Percentiles rank a stretch among this genome's conserved stretches.
Evolutionary conservation across 2,888 invertebrate genomes (phyloP).

Genomic region (Hypomecis atomaria): DNA sequence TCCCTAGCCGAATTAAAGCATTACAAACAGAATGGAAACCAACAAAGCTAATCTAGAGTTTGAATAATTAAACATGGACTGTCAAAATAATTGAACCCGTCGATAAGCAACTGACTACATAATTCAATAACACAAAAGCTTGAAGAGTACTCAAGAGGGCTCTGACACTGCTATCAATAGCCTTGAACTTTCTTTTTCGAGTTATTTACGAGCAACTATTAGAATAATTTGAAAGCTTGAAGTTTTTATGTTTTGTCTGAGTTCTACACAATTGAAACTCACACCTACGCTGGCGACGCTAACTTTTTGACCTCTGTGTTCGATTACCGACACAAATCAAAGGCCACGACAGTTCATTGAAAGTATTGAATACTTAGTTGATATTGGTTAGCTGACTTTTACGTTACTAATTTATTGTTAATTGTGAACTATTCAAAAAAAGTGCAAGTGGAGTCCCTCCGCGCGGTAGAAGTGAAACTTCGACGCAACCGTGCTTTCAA

Average conservation of each 20-base stretch:
- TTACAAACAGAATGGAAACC: too few species aligned
- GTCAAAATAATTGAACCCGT: background rate
- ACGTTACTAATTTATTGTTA: background rate
- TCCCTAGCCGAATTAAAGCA: too few species aligned
- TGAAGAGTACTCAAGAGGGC: background rate
- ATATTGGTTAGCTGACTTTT: background rate
- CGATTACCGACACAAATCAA: background rate
- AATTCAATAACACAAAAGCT: conserved; percentile 6
- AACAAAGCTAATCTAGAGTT: conserved; percentile 1
- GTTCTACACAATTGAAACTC: background rate
- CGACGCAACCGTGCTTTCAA: too few species aligned
- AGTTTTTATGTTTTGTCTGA: conserved; percentile 1
- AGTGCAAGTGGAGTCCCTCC: too few species aligned
- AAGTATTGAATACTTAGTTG: background rate
- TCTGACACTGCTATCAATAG: conserved; percentile 8
- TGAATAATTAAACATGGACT: too few species aligned
- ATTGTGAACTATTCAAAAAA: too few species aligned
- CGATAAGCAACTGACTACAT: background rate
- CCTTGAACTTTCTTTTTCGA: conserved; percentile 16
- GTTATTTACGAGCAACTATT: conserved; percentile 10
- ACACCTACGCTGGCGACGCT: conserved; percentile 10
- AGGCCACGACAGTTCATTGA: background rate
- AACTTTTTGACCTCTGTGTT: conserved; percentile 2
- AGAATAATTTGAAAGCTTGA: conserved; percentile 10
- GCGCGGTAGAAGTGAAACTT: too few species aligned